phyloP scores from a whole-genome alignment of 2,113 vertebrate genomes.

The Puntigrus tetrazona region DNA sequence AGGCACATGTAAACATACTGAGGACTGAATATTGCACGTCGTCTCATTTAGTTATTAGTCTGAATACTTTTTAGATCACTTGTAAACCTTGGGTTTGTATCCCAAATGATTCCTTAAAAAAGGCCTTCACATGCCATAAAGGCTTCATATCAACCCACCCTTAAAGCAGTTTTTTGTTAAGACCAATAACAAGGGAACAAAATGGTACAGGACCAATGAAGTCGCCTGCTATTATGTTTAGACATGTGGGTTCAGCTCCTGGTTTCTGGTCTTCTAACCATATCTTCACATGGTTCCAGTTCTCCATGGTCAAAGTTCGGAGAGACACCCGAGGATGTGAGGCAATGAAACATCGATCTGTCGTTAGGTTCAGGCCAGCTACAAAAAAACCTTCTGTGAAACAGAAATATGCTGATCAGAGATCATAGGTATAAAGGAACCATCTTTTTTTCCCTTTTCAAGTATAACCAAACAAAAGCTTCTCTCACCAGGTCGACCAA shows the following conservation, averaged over 20 bases:
- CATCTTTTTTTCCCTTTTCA: not conserved
- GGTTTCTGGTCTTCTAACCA: constrained; percentile 85
- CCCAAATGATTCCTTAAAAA: not conserved
- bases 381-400: constrained; percentile 85
- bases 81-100: not conserved
- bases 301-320: constrained; percentile 73
- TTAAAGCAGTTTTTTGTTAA: constrained; percentile 79
- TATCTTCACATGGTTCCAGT: constrained; percentile 71
- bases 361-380: constrained; percentile 86
- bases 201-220: constrained; percentile 80
- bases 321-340: constrained; percentile 75
- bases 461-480: too few relatives aligned
- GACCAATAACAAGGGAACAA: constrained; percentile 78
- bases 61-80: not conserved
- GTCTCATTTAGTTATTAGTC: not conserved
- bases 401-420: constrained; percentile 11
- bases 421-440: not conserved
- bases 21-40: not conserved
- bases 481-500: constrained; percentile 82
- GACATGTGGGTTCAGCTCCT: constrained; percentile 68
- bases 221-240: constrained; percentile 91
- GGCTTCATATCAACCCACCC: not conserved
- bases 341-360: constrained; percentile 74
- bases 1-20: not conserved
- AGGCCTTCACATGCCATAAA: not conserved